These are phyloP conservation scores for Scaptomyza reducta DNA, from an alignment of 2,888 invertebrate genomes.

Conservation along the genomic window DNA sequence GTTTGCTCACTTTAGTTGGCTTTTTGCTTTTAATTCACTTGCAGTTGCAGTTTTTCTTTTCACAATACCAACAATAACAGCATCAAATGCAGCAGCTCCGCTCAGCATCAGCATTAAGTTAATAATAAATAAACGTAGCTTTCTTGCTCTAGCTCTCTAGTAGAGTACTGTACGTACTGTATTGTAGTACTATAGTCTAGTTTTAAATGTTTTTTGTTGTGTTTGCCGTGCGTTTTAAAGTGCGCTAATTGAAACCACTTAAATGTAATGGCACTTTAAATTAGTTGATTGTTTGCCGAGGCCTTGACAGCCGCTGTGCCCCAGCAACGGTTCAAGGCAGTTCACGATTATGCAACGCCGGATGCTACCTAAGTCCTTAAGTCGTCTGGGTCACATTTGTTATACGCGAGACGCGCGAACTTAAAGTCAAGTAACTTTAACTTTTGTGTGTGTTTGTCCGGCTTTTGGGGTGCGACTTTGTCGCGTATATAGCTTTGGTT, in stretches of 20 bases:
- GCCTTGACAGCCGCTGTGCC: conserved; percentile 22
- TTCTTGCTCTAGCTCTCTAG: conserved; percentile 42
- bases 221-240: conserved; percentile 51
- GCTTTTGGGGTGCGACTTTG: conserved; percentile 5
- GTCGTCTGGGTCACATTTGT: conserved; percentile 13
- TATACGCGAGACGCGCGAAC: conserved; percentile 4
- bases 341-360: conserved; percentile 50
- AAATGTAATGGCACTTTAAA: conserved; percentile 78
- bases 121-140: conserved; percentile 73
- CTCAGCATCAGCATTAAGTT: conserved; percentile 73
- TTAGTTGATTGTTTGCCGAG: conserved; percentile 63
- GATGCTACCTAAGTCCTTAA: conserved; percentile 23
- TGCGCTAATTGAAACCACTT: conserved; percentile 76
- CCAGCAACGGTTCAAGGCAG: conserved; percentile 19
- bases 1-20: conserved; percentile 62
- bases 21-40: conserved; percentile 75
- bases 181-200: conserved; percentile 2
- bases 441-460: conserved; percentile 14
- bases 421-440: conserved; percentile 13
- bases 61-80: conserved; percentile 29
- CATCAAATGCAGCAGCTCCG: conserved; percentile 12
- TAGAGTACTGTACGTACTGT: not conserved
- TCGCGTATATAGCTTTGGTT: conserved; percentile 52
- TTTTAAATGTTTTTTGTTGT: conserved; percentile 1
- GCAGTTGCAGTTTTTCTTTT: conserved; percentile 56